These are phyloP conservation scores for Kobus ellipsiprymnus DNA, from an alignment of 2,113 vertebrate species.

Conservation along the genomic window DNA sequence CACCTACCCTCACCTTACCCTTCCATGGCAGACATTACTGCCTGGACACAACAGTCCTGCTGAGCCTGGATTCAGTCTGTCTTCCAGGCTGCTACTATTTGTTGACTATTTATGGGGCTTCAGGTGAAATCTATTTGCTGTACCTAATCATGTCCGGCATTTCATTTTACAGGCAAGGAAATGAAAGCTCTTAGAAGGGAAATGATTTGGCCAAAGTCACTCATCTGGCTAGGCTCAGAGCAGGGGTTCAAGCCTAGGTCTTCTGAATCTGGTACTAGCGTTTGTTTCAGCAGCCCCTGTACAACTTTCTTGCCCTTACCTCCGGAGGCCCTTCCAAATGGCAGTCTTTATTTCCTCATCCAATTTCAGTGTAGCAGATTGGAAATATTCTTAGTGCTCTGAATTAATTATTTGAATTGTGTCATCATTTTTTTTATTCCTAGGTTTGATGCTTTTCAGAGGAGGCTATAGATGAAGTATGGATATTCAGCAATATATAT, in stretches of 20 bases:
- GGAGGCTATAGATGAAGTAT: background rate
- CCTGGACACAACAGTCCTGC: background rate
- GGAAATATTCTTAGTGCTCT: constrained; percentile 1
- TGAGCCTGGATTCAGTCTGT: background rate
- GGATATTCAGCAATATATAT: background rate
- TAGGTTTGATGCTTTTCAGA: background rate
- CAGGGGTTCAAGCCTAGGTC: background rate
- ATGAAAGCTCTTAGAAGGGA: background rate
- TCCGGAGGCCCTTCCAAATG: background rate
- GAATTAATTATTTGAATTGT: constrained; percentile 21
- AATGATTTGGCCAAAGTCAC: background rate
- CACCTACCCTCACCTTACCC: background rate
- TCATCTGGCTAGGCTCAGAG: background rate
- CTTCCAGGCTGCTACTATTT: background rate
- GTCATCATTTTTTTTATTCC: background rate
- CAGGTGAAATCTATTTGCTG: background rate
- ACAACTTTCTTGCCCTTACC: background rate
- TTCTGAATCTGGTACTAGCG: background rate
- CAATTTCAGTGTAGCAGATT: background rate
- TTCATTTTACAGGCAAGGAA: background rate
- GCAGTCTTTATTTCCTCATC: background rate
- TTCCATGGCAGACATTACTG: background rate
- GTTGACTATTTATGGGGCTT: background rate
- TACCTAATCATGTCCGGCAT: background rate
- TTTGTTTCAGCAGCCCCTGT: background rate